phyloP scores from a whole-genome alignment of 2,888 invertebrate genomes.

The Chromoteleia sp. region DNA sequence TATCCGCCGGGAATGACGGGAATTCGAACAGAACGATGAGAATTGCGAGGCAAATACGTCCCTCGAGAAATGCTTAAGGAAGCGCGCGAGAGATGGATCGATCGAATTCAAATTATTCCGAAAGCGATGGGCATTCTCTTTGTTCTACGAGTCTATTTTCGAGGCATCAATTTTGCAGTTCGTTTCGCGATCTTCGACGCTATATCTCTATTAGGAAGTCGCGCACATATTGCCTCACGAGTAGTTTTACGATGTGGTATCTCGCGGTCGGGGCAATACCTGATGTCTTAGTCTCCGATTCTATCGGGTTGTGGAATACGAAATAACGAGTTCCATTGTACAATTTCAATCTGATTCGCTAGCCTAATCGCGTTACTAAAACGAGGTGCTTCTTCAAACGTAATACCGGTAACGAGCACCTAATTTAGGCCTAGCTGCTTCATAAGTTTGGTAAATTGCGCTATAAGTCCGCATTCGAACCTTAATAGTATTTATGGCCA shows the following conservation, averaged over 20 bases:
- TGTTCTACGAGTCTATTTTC: constrained; percentile 55
- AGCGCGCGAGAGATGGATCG: constrained; percentile 42
- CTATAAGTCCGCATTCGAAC: constrained; percentile 79
- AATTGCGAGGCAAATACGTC: constrained; percentile 47
- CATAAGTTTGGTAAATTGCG: constrained; percentile 81
- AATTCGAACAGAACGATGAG: constrained; percentile 60
- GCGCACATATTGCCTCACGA: constrained; percentile 49
- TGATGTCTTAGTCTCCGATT: constrained; percentile 68
- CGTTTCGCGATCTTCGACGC: constrained; percentile 33
- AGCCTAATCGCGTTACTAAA: constrained; percentile 54
- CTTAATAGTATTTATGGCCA: constrained; percentile 83
- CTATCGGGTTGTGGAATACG: constrained; percentile 62
- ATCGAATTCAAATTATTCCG: constrained; percentile 67
- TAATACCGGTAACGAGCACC: constrained; percentile 82
- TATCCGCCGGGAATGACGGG: constrained; percentile 55
- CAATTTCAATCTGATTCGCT: constrained; percentile 66
- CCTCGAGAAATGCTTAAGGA: constrained; percentile 31
- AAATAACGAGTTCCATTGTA: constrained; percentile 68
- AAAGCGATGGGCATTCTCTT: constrained; percentile 46
- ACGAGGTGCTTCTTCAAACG: constrained; percentile 74
- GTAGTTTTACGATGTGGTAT: constrained; percentile 46
- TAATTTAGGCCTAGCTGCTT: constrained; percentile 80
- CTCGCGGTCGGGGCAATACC: constrained; percentile 37
- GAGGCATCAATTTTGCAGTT: constrained; percentile 60
- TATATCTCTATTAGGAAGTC: constrained; percentile 65